Conservation (phyloP, 2,797 vertebrate genomes). For the Dicrostonyx torquatus region DNA sequence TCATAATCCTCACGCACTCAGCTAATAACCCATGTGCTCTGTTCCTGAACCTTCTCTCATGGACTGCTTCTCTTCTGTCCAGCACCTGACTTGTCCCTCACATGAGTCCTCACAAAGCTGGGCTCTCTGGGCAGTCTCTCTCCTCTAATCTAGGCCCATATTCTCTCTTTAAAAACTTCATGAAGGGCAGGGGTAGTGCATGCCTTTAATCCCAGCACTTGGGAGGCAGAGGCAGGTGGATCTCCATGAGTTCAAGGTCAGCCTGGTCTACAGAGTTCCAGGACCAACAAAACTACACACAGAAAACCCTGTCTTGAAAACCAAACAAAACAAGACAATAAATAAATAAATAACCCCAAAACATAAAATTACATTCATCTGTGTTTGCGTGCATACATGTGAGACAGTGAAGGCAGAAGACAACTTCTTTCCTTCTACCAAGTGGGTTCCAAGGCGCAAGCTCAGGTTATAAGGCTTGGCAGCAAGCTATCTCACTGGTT, state of each 20-base stretch:
- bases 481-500: neutral
- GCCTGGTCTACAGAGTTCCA: too few species aligned
- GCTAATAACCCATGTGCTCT: neutral
- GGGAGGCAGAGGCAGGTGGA: too few species aligned
- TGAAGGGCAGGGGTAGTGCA: too few species aligned
- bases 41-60: neutral
- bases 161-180: neutral
- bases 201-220: too few species aligned
- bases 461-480: neutral
- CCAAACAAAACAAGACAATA: too few species aligned
- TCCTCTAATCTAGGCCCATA: neutral
- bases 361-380: neutral
- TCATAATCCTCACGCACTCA: neutral
- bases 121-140: neutral
- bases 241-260: too few species aligned
- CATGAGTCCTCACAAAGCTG: neutral
- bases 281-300: too few species aligned
- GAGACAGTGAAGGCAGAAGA: neutral
- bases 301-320: too few species aligned
- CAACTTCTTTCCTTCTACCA: neutral
- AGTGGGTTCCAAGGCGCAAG: neutral
- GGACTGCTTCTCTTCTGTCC: neutral
- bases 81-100: neutral
- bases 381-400: neutral
- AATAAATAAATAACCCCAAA: too few species aligned